Evolutionary conservation across 2,797 vertebrate genomes (phyloP).

Genomic region (Chaenodraco wilsoni): DNA sequence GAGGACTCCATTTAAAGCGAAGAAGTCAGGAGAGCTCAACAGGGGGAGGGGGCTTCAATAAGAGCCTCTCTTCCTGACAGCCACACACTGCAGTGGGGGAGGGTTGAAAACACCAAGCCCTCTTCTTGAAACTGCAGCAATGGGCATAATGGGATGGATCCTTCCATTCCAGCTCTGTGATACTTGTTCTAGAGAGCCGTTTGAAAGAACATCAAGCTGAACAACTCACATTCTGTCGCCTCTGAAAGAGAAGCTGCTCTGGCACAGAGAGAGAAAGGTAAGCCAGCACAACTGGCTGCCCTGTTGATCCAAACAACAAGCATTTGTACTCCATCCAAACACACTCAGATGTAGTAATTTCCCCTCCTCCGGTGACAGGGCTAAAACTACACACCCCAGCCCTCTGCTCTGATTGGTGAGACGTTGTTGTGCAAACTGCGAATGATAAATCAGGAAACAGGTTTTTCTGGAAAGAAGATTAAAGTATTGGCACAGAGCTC

Average conservation of each 20-base stretch:
- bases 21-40: constrained; percentile 58
- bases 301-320: constrained; percentile 58
- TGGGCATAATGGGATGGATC: constrained; percentile 60
- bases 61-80: constrained; percentile 70
- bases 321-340: constrained; percentile 48
- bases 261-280: constrained; percentile 40
- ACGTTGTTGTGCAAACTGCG: constrained; percentile 61
- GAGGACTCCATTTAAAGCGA: constrained; percentile 72
- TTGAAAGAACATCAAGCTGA: constrained; percentile 25
- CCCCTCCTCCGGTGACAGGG: constrained; percentile 35
- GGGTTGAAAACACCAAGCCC: constrained; percentile 64
- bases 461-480: constrained; percentile 69
- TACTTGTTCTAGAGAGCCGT: constrained; percentile 27
- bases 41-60: constrained; percentile 71
- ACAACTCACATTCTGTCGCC: constrained; percentile 20
- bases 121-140: constrained; percentile 62
- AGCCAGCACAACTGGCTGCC: constrained; percentile 43
- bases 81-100: constrained; percentile 68
- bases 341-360: constrained; percentile 51
- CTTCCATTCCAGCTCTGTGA: constrained; percentile 37
- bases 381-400: constrained; percentile 24
- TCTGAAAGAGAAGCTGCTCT: constrained; percentile 29
- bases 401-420: constrained; percentile 40
- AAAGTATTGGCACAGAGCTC: constrained; percentile 38
- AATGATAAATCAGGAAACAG: constrained; percentile 71